Evolutionary conservation across 1,140 invertebrate species (phyloP), one percentile per base, ranked within the genome.

Genomic region (Drosophila virilis): DNA sequence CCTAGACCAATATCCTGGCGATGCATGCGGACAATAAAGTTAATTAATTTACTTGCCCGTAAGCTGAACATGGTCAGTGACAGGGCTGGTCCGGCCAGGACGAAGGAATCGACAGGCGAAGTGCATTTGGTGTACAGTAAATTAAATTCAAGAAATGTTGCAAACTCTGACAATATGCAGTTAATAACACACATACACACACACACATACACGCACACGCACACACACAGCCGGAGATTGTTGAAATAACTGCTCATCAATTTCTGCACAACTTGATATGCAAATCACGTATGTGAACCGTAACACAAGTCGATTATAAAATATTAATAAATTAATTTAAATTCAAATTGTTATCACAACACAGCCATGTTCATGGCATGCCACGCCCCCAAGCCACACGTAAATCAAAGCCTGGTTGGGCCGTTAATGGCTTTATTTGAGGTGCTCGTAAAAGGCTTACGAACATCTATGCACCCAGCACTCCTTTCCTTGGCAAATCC

Each of bases 241-340:
- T 55, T 48, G 13, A 55, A 54, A 59, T 67, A 42, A 13, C 35
- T 59, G 42, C 32, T 72, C 67, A 59, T 51, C 59, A 68, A 77
- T 81, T 66, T 76, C 38, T 74, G 43, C 60, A 50, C 22, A 51
- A 42, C 52, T 69, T 71, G 73, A 81, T 88, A 89, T 86, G 83
- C 83, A 89, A 86, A 86, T 86, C 84, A 86, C 82, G 61, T 35
- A 17, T 42, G 9, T 38, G 4, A 46, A 69, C 17, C 51, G 46
- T 52, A 72, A 69, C 55, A 45, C 73, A 78, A 83, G 72, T 79
- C 79, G 79, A 88, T 86, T 88, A 82, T 88, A 86, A 88, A 88
- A 83, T 86, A 88, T 86, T 88, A 82, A 86, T 83, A 75, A 76
- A 88, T 86, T 82, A 82, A 79, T 86, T 88, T 73, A 74, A 60